phyloP scores from a whole-genome alignment of 2,113 vertebrate genomes.

The Tetrao urogallus region DNA sequence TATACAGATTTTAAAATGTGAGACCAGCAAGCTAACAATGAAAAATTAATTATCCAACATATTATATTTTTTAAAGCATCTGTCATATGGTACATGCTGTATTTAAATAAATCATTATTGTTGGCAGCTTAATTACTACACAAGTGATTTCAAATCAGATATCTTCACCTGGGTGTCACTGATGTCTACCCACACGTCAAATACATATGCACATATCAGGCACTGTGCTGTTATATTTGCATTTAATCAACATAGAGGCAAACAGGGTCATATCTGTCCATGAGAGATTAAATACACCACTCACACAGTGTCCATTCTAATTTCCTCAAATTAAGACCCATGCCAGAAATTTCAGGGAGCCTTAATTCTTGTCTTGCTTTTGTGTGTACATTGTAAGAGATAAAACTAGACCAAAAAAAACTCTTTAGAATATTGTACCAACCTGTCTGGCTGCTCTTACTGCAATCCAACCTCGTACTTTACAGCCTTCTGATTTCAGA shows the following conservation, averaged over 20 bases:
- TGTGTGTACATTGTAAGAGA: background rate
- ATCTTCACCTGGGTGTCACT: slow-evolving; percentile 11
- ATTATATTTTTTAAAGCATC: background rate
- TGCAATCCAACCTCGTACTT: slow-evolving; percentile 81
- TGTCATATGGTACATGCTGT: background rate
- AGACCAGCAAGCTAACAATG: background rate
- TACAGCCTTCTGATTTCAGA: slow-evolving; percentile 51
- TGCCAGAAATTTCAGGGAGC: slow-evolving; percentile 20
- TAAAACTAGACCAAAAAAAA: background rate
- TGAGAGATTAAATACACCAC: slow-evolving; percentile 41
- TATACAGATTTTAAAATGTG: background rate
- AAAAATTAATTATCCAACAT: slow-evolving; percentile 2
- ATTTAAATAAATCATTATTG: slow-evolving; percentile 41
- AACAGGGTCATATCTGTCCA: slow-evolving; percentile 25
- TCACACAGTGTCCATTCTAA: background rate
- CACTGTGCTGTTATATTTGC: slow-evolving; percentile 45
- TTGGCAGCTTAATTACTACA: slow-evolving; percentile 62
- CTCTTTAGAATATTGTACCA: slow-evolving; percentile 20
- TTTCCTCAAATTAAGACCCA: background rate
- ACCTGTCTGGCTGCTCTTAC: slow-evolving; percentile 85
- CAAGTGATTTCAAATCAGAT: slow-evolving; percentile 57
- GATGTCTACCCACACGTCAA: slow-evolving; percentile 39
- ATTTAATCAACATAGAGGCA: slow-evolving; percentile 45
- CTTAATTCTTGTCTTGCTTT: background rate
- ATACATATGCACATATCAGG: background rate